Evolutionary conservation across 2,797 vertebrate genomes (phyloP).

Genomic region (Galagoides demidoff): DNA sequence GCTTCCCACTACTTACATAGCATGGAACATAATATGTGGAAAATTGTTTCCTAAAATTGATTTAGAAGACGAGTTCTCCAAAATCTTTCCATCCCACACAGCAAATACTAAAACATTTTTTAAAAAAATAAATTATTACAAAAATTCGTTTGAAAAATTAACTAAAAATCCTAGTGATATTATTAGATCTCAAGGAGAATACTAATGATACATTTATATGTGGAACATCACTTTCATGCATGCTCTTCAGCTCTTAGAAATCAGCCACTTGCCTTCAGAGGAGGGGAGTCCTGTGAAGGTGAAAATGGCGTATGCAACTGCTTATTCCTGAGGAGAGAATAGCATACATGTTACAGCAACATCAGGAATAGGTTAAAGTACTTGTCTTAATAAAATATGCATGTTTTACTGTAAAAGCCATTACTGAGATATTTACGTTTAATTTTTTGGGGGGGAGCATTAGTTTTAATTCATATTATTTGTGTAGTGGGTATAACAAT

Average conservation of each 20-base stretch:
- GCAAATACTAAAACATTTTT: conserved; percentile 19
- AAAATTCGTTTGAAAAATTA: conserved; percentile 56
- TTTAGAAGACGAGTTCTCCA: neutral
- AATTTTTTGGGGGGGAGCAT: neutral
- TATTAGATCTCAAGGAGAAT: conserved; percentile 10
- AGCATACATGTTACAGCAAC: neutral
- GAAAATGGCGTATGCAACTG: neutral
- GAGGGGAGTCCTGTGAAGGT: neutral
- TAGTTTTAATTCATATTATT: conserved; percentile 21
- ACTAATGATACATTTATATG: conserved; percentile 17
- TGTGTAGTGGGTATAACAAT: neutral
- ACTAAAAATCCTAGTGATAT: conserved; percentile 21
- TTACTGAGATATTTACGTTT: neutral
- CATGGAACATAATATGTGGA: neutral
- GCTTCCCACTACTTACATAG: neutral
- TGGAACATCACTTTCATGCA: neutral
- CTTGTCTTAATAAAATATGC: neutral
- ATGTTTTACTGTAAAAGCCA: neutral
- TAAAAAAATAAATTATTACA: conserved; percentile 53
- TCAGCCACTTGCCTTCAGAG: neutral
- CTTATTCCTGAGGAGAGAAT: neutral
- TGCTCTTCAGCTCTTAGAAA: conserved; percentile 34
- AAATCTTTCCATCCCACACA: conserved; percentile 60
- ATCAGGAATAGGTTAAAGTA: neutral
- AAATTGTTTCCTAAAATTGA: conserved; percentile 67